Conservation (phyloP, 2,113 vertebrate species). For the Prunella fulvescens region DNA sequence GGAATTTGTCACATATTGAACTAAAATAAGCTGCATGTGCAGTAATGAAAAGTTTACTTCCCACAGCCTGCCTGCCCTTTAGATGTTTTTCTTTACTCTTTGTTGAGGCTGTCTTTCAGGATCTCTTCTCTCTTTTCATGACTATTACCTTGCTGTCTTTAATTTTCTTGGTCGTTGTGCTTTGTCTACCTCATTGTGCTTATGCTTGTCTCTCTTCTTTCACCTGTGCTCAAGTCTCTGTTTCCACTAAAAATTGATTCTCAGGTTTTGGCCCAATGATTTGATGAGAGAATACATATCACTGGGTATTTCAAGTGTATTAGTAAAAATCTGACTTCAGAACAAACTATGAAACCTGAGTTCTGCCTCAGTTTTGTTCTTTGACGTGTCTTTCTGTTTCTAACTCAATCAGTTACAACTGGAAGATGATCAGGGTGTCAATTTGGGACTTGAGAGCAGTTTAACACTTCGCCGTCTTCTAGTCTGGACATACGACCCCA, state of each 20-base stretch:
- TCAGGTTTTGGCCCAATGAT: background rate
- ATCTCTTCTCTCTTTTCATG: background rate
- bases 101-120: background rate
- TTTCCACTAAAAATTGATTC: background rate
- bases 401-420: conserved; percentile 82
- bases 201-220: background rate
- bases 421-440: conserved; percentile 95
- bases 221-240: background rate
- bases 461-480: conserved; percentile 91
- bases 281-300: background rate
- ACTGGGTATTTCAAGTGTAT: background rate
- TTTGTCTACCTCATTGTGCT: background rate
- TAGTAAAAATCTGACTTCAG: background rate
- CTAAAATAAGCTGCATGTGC: background rate
- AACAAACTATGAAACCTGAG: background rate
- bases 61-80: background rate
- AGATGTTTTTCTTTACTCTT: background rate
- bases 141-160: background rate
- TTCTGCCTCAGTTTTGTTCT: background rate
- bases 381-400: background rate
- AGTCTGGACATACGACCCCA: conserved; percentile 97
- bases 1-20: background rate
- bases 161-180: background rate
- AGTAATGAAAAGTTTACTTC: background rate
- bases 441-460: conserved; percentile 82